These are phyloP conservation scores for Choloepus hoffmanni DNA, from an alignment of 2,113 vertebrate genomes.

Conservation along the genomic window DNA sequence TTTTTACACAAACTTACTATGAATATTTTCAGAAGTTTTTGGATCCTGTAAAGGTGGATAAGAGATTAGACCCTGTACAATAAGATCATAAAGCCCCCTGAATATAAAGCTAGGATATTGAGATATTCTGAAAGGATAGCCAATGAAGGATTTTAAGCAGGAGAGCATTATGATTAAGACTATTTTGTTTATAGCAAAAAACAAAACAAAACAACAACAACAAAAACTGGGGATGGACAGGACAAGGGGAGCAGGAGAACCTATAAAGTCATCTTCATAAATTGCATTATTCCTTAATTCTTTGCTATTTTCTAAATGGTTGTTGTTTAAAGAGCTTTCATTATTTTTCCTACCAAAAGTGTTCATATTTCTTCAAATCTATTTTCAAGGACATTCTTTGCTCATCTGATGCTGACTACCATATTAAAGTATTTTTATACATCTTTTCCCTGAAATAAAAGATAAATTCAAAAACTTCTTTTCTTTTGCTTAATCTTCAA, in stretches of 20 bases:
- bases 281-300: neutral
- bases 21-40: conserved; percentile 8
- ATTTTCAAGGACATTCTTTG: conserved; percentile 13
- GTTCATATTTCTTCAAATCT: neutral
- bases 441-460: conserved; percentile 41
- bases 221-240: neutral
- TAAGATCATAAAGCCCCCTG: neutral
- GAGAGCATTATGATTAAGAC: neutral
- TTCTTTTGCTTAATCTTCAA: neutral
- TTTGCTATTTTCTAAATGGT: neutral
- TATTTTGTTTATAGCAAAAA: neutral
- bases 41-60: conserved; percentile 23
- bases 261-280: conserved; percentile 5
- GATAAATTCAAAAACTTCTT: neutral
- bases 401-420: neutral
- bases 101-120: neutral
- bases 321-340: neutral
- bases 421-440: neutral
- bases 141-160: neutral
- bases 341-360: neutral
- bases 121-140: neutral
- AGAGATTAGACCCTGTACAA: neutral
- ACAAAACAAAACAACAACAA: neutral
- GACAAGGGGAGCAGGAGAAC: neutral
- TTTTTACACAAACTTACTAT: neutral